phyloP scores from a whole-genome alignment of 2,888 invertebrate genomes.

The Dasypogon diadema region DNA sequence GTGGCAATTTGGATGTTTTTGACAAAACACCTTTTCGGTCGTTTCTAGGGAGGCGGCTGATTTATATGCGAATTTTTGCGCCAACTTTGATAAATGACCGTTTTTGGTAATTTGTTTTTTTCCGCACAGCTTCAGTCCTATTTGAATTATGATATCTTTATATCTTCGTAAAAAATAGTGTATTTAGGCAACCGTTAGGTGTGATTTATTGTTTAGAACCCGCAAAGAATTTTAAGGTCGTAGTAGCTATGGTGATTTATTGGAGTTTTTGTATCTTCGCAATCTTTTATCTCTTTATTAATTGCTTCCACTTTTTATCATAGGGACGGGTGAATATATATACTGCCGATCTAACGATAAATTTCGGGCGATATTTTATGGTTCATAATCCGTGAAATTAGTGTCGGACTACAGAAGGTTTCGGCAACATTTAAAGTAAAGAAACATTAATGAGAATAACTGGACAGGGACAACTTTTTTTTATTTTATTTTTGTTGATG shows the following conservation, averaged over 20 bases:
- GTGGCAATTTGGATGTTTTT: not conserved
- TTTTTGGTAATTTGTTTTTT: not conserved
- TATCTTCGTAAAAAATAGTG: not conserved
- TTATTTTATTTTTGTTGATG: too few relatives aligned
- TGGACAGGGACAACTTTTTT: too few relatives aligned
- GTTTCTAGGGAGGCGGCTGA: not conserved
- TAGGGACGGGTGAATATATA: too few relatives aligned
- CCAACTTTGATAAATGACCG: constrained; percentile 3
- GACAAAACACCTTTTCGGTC: not conserved
- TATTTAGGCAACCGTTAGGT: not conserved
- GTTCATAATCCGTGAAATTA: too few relatives aligned
- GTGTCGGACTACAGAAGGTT: too few relatives aligned
- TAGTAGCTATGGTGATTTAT: not conserved
- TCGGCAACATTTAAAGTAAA: too few relatives aligned
- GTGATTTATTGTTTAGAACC: not conserved
- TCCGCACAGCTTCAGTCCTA: not conserved
- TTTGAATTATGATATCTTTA: constrained; percentile 1
- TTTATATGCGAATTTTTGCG: constrained; percentile 36
- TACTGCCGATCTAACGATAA: too few relatives aligned
- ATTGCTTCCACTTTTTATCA: too few relatives aligned
- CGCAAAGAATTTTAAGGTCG: not conserved
- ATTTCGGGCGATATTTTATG: too few relatives aligned
- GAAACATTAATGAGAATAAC: too few relatives aligned
- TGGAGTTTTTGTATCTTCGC: not conserved
- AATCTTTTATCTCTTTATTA: too few relatives aligned